Base-by-base conservation (phyloP, 2,113 vertebrate genomes). In the Nycticryphes semicollaris region DNA sequence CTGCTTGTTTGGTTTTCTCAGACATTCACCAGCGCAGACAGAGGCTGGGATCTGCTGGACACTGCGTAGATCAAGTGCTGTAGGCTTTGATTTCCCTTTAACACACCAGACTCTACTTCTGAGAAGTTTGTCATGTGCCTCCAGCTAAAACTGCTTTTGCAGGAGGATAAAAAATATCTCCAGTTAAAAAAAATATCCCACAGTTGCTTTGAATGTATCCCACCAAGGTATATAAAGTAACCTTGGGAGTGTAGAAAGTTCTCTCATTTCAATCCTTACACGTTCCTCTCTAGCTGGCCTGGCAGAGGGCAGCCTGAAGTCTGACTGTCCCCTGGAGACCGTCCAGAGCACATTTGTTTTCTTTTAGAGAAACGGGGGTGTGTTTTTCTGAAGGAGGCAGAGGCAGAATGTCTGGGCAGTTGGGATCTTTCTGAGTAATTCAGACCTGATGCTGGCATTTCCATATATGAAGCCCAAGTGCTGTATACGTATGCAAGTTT, bases 401-500 rank as follows among this genome's bases (percentile, higher is more conserved):
- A 72, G 56, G 81, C 1, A 2, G 72, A 63, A 83, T 27, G 37
- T 77, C 73, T 35, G 64, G 64, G 39, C 51, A 23, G 50, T 9
- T 20, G 62, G 62, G 31, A 47, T 37, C 30, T n/a, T 70, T 35
- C 47, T 75, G 77, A 60, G 43, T 81, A 95, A 89, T 87, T 75
- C 80, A 41, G 88, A 72, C 78, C 88, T 3, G 80, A 35, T 94
- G 92, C 47, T 62, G 53, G 21, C 23, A 60, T 90, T 93, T 92
- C 73, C 19, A 5, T n/a, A 8, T 22, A 3, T 3, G 50, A 66
- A 80, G 20, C 20, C 18, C 3, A 1, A 81, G 50, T 3, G 1
- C 68, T 74, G 31, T 24, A 11, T 27, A 57, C 0, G 0, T 60
- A 9, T 45, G 69, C 64, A 25, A 18, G 45, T 43, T 57, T 78